A percentile compares a stretch with the other conserved stretches of the same genome.
phyloP scores from a whole-genome alignment of 2,888 invertebrate genomes.

The Ramazzottius varieornatus region DNA sequence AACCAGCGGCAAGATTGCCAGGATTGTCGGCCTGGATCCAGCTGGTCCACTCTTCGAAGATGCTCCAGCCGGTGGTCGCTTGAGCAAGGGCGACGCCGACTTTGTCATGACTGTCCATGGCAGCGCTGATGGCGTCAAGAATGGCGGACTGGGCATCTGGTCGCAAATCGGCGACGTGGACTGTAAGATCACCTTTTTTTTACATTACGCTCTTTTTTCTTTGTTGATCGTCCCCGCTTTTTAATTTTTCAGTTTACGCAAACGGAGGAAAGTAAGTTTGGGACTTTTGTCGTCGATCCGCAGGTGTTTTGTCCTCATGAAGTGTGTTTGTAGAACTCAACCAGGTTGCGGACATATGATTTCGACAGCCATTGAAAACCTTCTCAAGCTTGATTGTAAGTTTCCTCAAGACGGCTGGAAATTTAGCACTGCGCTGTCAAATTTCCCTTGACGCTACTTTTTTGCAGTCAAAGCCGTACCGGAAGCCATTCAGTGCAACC shows the following conservation, averaged over 20 bases:
- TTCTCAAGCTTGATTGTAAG: neutral
- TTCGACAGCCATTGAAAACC: neutral
- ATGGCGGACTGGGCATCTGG: slow-evolving; percentile 3
- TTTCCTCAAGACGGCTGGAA: neutral
- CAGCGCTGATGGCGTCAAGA: neutral
- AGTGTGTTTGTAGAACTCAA: neutral
- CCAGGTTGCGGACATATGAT: neutral
- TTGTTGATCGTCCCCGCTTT: too few relatives aligned
- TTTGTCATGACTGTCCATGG: neutral
- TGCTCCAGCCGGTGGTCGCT: neutral
- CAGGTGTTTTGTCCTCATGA: too few relatives aligned
- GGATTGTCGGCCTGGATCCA: neutral
- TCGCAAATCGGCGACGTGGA: neutral
- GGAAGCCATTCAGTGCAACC: slow-evolving; percentile 3
- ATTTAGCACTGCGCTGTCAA: too few relatives aligned
- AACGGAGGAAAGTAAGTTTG: slow-evolving; percentile 2
- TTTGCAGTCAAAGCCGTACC: neutral
- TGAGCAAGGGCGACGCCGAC: neutral
- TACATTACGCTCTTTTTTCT: too few relatives aligned
- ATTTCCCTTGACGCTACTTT: neutral
- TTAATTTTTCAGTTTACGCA: neutral
- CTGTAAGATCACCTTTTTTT: too few relatives aligned
- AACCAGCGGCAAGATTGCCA: neutral
- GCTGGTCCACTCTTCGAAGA: neutral
- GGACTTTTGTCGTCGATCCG: too few relatives aligned